These are phyloP conservation scores for Apodemus agrarius DNA, from an alignment of 2,797 vertebrate genomes.

Conservation along the genomic window DNA sequence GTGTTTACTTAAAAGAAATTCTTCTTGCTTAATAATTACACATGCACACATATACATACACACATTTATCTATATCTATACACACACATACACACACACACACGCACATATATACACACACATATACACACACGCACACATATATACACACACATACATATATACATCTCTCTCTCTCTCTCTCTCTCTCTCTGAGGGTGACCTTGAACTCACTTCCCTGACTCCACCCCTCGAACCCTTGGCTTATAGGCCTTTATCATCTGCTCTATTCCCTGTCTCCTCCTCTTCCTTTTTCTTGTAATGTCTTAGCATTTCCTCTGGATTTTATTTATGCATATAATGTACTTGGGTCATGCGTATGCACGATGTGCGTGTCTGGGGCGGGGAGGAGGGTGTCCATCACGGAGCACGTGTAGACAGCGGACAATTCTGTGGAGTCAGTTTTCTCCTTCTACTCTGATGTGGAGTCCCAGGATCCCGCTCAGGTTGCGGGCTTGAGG, in stretches of 20 bases:
- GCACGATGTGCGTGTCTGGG: not conserved
- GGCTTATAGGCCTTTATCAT: no score
- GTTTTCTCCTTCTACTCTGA: not conserved
- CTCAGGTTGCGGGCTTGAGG: not conserved
- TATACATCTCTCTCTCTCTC: no score
- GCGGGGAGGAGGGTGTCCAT: no score
- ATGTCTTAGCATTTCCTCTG: not conserved
- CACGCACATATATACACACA: accelerated
- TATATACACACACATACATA: not conserved
- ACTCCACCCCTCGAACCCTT: not conserved
- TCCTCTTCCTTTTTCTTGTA: not conserved
- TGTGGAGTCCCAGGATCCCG: not conserved
- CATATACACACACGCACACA: accelerated
- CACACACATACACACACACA: not conserved
- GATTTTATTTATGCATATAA: not conserved
- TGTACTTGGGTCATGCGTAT: not conserved
- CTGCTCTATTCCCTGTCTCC: not conserved
- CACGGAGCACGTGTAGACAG: not conserved
- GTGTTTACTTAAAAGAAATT: not conserved
- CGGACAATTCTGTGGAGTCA: not conserved
- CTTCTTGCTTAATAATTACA: slow-evolving; percentile 38
- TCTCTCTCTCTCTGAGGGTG: not conserved
- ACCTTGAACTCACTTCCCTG: not conserved
- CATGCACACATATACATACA: not conserved
- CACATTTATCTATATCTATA: no score